A percentile compares a stretch with the other conserved stretches of the same genome.
Evolutionary conservation across 2,113 vertebrate genomes (phyloP).

Genomic region (Entelurus aequoreus): DNA sequence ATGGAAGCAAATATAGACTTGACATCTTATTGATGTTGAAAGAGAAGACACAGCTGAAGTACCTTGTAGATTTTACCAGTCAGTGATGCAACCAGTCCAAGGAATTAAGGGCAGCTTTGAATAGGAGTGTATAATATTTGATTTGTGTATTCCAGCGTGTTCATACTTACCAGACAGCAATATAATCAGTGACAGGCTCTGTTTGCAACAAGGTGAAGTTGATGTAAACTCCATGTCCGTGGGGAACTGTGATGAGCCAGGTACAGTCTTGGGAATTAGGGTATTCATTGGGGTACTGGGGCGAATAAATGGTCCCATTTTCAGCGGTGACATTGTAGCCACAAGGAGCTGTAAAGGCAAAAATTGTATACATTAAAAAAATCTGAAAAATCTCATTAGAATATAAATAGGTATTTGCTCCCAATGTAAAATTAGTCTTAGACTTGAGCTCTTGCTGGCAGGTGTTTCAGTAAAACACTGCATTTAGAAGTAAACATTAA

Average conservation of each 20-base stretch:
- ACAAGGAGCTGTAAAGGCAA: constrained; percentile 83
- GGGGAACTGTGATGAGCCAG: constrained; percentile 89
- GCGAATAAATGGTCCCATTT: constrained; percentile 96
- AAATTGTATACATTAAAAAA: not conserved
- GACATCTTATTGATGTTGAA: constrained; percentile 22
- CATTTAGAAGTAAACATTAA: too few species aligned
- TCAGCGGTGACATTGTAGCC: constrained; percentile 90
- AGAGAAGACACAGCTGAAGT: constrained; percentile 16
- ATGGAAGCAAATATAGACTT: too few species aligned
- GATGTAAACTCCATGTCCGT: constrained; percentile 94
- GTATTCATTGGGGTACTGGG: constrained; percentile 96
- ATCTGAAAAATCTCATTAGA: too few species aligned
- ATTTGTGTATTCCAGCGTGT: not conserved
- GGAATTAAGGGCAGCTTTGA: constrained; percentile 20
- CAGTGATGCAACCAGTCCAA: constrained; percentile 29
- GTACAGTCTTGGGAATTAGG: constrained; percentile 93
- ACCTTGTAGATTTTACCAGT: constrained; percentile 9
- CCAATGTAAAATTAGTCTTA: too few species aligned
- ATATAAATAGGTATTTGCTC: too few species aligned
- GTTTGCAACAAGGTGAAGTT: constrained; percentile 97
- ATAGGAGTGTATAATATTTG: constrained; percentile 7
- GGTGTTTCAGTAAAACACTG: too few species aligned
- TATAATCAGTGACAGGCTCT: constrained; percentile 96
- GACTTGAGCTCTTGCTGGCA: too few species aligned
- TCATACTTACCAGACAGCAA: constrained; percentile 88